Conservation (phyloP, 2,797 vertebrate genomes). For the Simalia tracyae region DNA sequence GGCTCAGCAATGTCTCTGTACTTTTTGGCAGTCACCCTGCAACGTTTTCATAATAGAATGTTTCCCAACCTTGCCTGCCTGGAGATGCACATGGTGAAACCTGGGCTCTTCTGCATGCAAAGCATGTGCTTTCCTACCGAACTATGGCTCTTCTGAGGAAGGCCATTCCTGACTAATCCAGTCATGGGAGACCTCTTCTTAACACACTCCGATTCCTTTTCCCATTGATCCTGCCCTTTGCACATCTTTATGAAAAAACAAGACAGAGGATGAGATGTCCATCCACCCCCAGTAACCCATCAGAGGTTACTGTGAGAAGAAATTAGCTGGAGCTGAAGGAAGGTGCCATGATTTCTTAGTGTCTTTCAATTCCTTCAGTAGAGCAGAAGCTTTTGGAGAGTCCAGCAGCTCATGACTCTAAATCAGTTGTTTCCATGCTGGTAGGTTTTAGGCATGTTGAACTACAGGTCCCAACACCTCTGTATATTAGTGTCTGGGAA, state of each 20-base stretch:
- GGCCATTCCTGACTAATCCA: background rate
- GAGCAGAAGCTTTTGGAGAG: background rate
- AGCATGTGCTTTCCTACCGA: background rate
- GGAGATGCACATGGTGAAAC: background rate
- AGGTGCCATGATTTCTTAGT: background rate
- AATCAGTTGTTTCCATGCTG: background rate
- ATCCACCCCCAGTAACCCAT: background rate
- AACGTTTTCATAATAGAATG: background rate
- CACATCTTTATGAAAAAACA: background rate
- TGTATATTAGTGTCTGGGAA: background rate
- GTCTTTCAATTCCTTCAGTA: background rate
- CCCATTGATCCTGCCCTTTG: background rate
- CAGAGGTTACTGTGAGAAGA: background rate
- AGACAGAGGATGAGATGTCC: background rate
- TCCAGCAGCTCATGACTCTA: background rate
- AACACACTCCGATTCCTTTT: background rate
- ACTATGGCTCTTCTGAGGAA: background rate
- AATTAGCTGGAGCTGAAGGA: background rate
- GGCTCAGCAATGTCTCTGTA: background rate
- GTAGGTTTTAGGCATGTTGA: background rate
- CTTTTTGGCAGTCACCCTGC: background rate
- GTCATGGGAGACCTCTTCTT: background rate
- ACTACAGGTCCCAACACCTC: background rate
- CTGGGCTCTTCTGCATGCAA: background rate
- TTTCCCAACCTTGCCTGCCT: background rate